phyloP scores from a whole-genome alignment of 2,888 invertebrate species.

The Trissolcus japonicus region DNA sequence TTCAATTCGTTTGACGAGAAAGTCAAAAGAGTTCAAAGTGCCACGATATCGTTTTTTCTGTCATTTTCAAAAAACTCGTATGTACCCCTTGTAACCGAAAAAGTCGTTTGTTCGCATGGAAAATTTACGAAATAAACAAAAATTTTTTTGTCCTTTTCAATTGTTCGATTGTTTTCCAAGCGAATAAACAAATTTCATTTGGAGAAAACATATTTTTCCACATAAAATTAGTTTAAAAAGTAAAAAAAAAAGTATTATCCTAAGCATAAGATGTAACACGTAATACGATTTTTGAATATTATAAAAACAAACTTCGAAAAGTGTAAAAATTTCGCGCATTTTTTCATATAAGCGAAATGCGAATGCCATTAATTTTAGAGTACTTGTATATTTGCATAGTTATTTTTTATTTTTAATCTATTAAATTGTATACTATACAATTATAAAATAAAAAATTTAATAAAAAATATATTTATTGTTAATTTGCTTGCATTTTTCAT shows the following conservation, averaged over 20 bases:
- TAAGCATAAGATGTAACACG: no score
- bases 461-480: slow-evolving; percentile 46
- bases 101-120: slow-evolving; percentile 7
- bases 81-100: background rate
- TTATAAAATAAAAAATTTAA: background rate
- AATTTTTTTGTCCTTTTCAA: no score
- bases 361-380: slow-evolving; percentile 41
- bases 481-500: background rate
- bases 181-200: no score
- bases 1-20: slow-evolving; percentile 3
- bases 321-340: background rate
- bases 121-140: background rate
- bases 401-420: no score
- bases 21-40: slow-evolving; percentile 21
- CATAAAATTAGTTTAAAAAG: no score
- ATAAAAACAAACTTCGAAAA: no score
- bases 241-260: no score
- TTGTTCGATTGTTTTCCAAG: no score
- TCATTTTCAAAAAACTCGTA: slow-evolving; percentile 24
- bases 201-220: no score
- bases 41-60: slow-evolving; percentile 18
- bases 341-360: slow-evolving; percentile 15
- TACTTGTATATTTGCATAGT: slow-evolving; percentile 18
- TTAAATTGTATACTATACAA: no score
- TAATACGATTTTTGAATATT: no score